A percentile compares a stretch with the other conserved stretches of the same genome.
phyloP scores from a whole-genome alignment of 2,888 invertebrate species.

The Crocallis elinguaria region DNA sequence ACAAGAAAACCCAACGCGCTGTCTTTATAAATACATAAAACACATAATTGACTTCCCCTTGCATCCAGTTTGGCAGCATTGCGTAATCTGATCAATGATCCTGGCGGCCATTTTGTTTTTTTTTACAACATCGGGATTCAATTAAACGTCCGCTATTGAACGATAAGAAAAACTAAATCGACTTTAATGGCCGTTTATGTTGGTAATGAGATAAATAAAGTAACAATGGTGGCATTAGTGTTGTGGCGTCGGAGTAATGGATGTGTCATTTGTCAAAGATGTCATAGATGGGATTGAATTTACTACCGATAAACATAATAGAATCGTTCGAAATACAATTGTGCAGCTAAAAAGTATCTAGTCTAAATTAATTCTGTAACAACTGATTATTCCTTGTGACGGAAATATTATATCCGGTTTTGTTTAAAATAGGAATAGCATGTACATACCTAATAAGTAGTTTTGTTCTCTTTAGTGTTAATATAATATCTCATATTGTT shows the following conservation, averaged over 20 bases:
- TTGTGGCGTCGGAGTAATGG: constrained; percentile 51
- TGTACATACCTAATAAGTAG: too few species aligned
- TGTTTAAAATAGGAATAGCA: too few species aligned
- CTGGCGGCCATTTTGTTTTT: constrained; percentile 65
- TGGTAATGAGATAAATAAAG: constrained; percentile 56
- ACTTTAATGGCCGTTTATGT: constrained; percentile 54
- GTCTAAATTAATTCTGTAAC: not conserved
- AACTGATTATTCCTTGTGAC: not conserved
- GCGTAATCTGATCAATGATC: constrained; percentile 82
- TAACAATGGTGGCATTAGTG: constrained; percentile 53
- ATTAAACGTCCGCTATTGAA: constrained; percentile 67
- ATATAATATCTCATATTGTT: too few species aligned
- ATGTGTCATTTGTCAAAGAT: constrained; percentile 39
- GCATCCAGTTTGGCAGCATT: constrained; percentile 79
- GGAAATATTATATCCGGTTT: too few species aligned
- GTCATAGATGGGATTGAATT: constrained; percentile 32
- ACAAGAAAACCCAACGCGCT: constrained; percentile 19
- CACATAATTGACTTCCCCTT: constrained; percentile 67
- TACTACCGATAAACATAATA: constrained; percentile 17
- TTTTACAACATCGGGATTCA: constrained; percentile 69
- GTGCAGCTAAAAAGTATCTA: not conserved
- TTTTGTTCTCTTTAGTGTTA: too few species aligned
- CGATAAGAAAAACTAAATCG: constrained; percentile 58
- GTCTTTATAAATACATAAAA: constrained; percentile 52
- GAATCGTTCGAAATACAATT: constrained; percentile 4